phyloP scores from a whole-genome alignment of 2,797 vertebrate genomes.

The Poeciliopsis turneri region DNA sequence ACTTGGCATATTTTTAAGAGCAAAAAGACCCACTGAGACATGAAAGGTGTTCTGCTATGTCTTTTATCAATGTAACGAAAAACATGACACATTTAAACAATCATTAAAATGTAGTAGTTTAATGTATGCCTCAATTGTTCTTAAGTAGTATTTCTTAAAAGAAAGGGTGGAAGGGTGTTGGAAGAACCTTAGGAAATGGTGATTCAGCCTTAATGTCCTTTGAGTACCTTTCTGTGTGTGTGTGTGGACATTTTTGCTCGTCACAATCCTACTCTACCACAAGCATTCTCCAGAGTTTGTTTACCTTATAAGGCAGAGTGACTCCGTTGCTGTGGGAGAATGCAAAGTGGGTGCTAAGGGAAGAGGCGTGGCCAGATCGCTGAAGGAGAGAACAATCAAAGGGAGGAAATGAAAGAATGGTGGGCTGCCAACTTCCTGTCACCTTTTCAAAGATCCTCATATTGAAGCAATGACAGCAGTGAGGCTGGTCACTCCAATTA shows the following conservation, averaged over 20 bases:
- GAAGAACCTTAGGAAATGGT: not conserved
- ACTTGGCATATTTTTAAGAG: not conserved
- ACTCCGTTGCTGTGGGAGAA: conserved; percentile 73
- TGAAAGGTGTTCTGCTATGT: not conserved
- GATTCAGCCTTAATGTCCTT: conserved; percentile 17
- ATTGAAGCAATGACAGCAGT: conserved; percentile 11
- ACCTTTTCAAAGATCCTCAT: conserved; percentile 50
- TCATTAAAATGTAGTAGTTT: not conserved
- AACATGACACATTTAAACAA: not conserved
- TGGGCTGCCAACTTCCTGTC: conserved; percentile 73
- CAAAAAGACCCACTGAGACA: not conserved
- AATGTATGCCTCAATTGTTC: not conserved
- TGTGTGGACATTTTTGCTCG: not conserved
- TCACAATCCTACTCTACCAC: conserved; percentile 77
- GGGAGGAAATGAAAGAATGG: conserved; percentile 78
- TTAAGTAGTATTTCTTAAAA: not conserved
- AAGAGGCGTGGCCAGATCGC: conserved; percentile 78
- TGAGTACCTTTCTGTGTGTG: not conserved
- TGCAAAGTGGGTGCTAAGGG: conserved; percentile 78
- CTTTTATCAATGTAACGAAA: not conserved
- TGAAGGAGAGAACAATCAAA: conserved; percentile 65
- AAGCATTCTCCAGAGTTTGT: conserved; percentile 81
- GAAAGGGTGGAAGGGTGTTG: not conserved
- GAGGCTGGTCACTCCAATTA: not conserved
- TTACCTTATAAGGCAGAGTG: conserved; percentile 85